Percentiles rank a stretch among this genome's conserved stretches.
Evolutionary conservation across 1,140 invertebrate genomes (phyloP).

Genomic region (Aricia agestis): DNA sequence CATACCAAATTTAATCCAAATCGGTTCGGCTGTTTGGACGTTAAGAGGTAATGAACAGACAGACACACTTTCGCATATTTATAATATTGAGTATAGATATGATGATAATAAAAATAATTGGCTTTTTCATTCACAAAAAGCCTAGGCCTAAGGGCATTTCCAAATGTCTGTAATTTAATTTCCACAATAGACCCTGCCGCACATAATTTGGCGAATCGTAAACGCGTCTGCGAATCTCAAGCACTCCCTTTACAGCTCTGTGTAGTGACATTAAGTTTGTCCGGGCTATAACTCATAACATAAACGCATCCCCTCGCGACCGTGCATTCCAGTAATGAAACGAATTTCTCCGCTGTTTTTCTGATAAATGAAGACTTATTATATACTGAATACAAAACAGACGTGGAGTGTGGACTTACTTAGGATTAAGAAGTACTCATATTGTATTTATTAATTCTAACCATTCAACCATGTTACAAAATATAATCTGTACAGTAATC

Average conservation of each 20-base stretch:
- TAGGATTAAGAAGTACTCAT: neutral
- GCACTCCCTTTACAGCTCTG: constrained; percentile 3
- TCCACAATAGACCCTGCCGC: neutral
- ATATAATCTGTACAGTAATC: too few species aligned
- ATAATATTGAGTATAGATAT: too few species aligned
- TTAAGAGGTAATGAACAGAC: too few species aligned
- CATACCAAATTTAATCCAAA: too few species aligned
- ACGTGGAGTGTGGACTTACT: neutral
- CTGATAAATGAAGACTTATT: neutral
- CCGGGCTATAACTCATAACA: constrained; percentile 10
- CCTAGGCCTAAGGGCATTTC: too few species aligned
- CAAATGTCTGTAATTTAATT: neutral
- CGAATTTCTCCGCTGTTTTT: constrained; percentile 2
- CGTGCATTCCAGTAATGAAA: constrained; percentile 13
- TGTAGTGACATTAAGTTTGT: constrained; percentile 13
- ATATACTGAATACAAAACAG: neutral
- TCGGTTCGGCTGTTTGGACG: too few species aligned
- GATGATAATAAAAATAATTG: too few species aligned
- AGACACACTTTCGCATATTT: too few species aligned
- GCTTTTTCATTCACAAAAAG: too few species aligned
- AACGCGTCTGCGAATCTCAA: neutral
- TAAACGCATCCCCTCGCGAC: constrained; percentile 12
- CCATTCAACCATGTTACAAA: too few species aligned
- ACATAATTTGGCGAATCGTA: neutral
- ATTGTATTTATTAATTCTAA: neutral